A percentile compares a stretch with the other conserved stretches of the same genome.
phyloP scores from a whole-genome alignment of 2,797 vertebrate genomes.

The Sebastes minor region DNA sequence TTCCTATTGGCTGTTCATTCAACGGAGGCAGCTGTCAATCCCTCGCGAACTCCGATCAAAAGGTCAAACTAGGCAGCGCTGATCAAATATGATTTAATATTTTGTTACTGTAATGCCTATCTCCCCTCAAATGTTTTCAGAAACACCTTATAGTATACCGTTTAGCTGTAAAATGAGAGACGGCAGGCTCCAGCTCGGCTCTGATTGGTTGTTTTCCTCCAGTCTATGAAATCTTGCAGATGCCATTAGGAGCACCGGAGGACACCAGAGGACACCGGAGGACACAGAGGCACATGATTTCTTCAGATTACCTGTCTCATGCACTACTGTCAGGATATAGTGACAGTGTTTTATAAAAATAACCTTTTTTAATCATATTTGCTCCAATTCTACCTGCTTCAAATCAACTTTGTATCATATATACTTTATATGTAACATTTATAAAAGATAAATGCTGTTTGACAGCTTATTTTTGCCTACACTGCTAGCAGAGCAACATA shows the following conservation, averaged over 20 bases:
- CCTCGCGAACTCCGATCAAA: fast-evolving
- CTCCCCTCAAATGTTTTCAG: neutral
- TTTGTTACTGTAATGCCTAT: neutral
- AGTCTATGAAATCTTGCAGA: too few species aligned
- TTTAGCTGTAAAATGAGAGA: too few species aligned
- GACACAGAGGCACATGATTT: too few species aligned
- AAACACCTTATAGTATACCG: neutral
- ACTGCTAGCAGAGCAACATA: slow-evolving; percentile 2
- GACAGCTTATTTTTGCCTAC: slow-evolving; percentile 11
- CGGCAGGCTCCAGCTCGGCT: too few species aligned
- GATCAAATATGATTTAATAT: neutral
- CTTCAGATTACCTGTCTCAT: too few species aligned
- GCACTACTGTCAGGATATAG: too few species aligned
- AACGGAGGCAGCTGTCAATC: neutral
- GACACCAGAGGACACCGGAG: too few species aligned
- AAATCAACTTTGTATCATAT: neutral
- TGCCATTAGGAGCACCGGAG: too few species aligned
- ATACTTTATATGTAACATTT: neutral
- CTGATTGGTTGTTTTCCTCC: too few species aligned
- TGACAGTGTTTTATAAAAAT: too few species aligned
- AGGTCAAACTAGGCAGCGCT: neutral
- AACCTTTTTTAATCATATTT: too few species aligned
- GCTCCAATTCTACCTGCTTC: too few species aligned
- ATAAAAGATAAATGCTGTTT: slow-evolving; percentile 6
- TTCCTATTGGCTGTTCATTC: neutral